Evolutionary conservation across 2,113 vertebrate genomes (phyloP), one percentile per base, ranked within the genome.

Genomic region (Ctenodactylus gundi): DNA sequence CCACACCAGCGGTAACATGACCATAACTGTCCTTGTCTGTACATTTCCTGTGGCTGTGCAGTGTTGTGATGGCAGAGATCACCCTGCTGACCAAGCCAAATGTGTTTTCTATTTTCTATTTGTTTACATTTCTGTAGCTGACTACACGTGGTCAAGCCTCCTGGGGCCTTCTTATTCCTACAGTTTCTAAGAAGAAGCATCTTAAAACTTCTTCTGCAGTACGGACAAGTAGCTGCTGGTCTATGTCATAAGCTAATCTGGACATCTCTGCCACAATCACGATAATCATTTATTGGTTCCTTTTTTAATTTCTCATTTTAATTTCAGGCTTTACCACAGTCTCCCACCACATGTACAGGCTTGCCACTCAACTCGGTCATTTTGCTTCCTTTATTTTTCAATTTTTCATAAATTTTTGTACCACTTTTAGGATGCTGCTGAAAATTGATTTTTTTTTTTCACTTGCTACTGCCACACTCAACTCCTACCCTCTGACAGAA

Each of bases 401-500:
- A 67, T 80, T 91, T 60, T 95, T 81, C 65, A 65, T 82, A 85
- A 73, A 96, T 85, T 91, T 90, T 68, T 60, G 67, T 72, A 82
- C 80, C 64, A 88, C 87, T 87, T 96, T 89, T 67, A 90, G 90
- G 90, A 94, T 31, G 53, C 23, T 51, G 94, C 91, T 95, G 53
- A 95, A 97, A 97, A 94, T 82, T 13, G 4, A 90, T 90, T 91
- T 73, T 90, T 91, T 73, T 90, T 64, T 76, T 68, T 68, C 53
- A 23, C 78, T 87, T 78, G 34, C 44, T 84, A 84, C 87, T 82
- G 88, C 64, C 13, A 4, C 49, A 93, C 88, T 90, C 65, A 88
- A 51, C 90, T 90, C 53, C 72, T 29, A 14, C 25, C 81, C 44
- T 80, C 80, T 81, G 85, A 96, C 76, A 95, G 94, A 94, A 4